Percentiles rank a stretch among this genome's conserved stretches.
Conservation (phyloP, 2,797 vertebrate genomes). For the Schizothorax lantsangensis region DNA sequence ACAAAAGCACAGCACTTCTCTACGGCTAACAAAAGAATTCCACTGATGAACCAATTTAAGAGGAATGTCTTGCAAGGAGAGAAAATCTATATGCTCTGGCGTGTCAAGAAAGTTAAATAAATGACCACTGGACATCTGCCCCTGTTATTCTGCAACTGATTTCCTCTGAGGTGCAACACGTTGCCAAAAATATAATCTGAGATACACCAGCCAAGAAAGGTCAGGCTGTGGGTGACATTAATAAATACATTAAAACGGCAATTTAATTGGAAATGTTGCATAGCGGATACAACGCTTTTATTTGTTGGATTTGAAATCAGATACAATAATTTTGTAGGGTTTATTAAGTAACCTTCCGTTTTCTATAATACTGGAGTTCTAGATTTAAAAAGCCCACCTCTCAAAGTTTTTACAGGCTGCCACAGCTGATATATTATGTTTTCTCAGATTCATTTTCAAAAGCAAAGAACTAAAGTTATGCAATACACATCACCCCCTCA, state of each 20-base stretch:
- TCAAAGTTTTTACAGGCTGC: background rate
- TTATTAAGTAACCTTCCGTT: background rate
- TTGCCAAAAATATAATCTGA: slow-evolving; percentile 27
- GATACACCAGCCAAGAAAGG: slow-evolving; percentile 9
- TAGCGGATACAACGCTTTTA: background rate
- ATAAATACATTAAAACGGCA: background rate
- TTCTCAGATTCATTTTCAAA: background rate
- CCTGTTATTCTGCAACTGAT: slow-evolving; percentile 35
- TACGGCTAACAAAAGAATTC: slow-evolving; percentile 59
- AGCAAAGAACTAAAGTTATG: slow-evolving; percentile 21
- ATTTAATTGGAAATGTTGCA: slow-evolving; percentile 3
- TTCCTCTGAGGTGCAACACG: slow-evolving; percentile 16
- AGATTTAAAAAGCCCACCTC: background rate
- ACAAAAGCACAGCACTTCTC: slow-evolving; percentile 63
- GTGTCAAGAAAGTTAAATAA: slow-evolving; percentile 45
- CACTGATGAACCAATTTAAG: slow-evolving; percentile 47
- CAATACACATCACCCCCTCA: slow-evolving; percentile 20
- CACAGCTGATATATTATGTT: background rate
- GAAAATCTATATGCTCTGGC: slow-evolving; percentile 45
- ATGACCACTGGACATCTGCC: slow-evolving; percentile 36
- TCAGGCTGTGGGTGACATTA: slow-evolving; percentile 1
- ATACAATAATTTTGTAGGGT: background rate
- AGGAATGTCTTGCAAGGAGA: slow-evolving; percentile 45
- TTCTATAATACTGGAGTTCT: background rate
- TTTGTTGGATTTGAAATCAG: background rate